Conservation (phyloP, 2,797 vertebrate genomes). For the Danio aesculapii region DNA sequence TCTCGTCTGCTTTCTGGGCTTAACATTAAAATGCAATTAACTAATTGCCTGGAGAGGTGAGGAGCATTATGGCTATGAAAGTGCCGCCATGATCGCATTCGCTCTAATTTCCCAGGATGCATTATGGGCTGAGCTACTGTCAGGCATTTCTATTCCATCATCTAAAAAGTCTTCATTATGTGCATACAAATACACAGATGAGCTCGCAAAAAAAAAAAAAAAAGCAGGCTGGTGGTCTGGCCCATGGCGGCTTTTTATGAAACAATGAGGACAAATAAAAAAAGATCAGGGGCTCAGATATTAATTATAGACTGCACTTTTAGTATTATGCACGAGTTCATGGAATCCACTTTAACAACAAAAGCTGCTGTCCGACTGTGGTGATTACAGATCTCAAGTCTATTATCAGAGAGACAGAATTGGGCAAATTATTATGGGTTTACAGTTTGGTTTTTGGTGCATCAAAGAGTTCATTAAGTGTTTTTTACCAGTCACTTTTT, state of each 20-base stretch:
- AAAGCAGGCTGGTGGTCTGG: background rate
- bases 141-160: conserved; percentile 19
- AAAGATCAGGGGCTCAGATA: background rate
- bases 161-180: conserved; percentile 7
- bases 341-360: conserved; percentile 3
- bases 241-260: background rate
- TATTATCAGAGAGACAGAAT: background rate
- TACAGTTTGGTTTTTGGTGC: no score
- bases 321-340: conserved; percentile 12
- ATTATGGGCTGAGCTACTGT: conserved; percentile 12
- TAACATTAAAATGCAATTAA: conserved; percentile 68
- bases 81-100: conserved; percentile 58
- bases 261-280: conserved; percentile 1
- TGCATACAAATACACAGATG: conserved; percentile 8
- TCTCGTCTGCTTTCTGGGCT: conserved; percentile 54
- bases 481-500: no score
- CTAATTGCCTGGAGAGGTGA: conserved; percentile 64
- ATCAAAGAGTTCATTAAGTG: no score
- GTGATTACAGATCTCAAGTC: conserved; percentile 13
- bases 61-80: conserved; percentile 58
- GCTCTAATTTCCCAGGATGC: conserved; percentile 63
- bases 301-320: conserved; percentile 9
- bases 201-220: background rate
- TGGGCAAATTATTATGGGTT: no score
- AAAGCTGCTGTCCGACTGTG: background rate